Evolutionary conservation across 2,113 vertebrate species (phyloP).

Genomic region (Tupaia chinensis): DNA sequence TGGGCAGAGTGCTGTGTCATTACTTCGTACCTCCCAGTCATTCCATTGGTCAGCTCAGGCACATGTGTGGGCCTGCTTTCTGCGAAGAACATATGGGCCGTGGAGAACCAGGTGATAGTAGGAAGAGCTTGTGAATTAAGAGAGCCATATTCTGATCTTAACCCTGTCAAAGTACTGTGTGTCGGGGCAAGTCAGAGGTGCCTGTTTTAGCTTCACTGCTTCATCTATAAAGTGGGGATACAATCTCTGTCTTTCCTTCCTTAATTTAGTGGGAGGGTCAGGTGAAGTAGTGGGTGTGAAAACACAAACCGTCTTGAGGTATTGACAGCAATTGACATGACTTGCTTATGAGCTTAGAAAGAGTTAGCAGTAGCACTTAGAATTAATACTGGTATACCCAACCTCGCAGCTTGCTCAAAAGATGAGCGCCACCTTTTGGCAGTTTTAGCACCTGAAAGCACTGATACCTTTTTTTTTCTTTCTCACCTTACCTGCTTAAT

Average conservation of each 20-base stretch:
- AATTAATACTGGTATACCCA: not conserved
- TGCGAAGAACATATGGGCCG: not conserved
- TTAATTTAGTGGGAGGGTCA: not conserved
- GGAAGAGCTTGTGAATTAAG: not conserved
- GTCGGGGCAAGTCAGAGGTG: not conserved
- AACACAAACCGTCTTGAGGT: not conserved
- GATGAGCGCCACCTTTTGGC: not conserved
- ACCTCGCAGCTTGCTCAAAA: not conserved
- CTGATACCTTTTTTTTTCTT: not conserved
- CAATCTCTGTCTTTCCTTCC: not conserved
- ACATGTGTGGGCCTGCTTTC: not conserved
- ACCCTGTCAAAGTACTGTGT: not conserved
- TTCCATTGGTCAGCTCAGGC: not conserved
- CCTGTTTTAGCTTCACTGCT: slow-evolving; percentile 24
- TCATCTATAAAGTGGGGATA: slow-evolving; percentile 11
- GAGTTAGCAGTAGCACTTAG: not conserved
- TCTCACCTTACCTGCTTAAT: not conserved
- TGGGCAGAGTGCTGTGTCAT: not conserved
- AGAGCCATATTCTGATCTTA: not conserved
- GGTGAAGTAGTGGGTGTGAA: slow-evolving; percentile 2
- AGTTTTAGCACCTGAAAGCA: not conserved
- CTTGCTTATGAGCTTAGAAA: not conserved
- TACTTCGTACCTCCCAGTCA: not conserved
- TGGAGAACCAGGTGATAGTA: not conserved
- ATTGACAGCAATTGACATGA: not conserved